Evolutionary conservation across 2,888 invertebrate species (phyloP).

Genomic region (Stenolophus ochropezus): DNA sequence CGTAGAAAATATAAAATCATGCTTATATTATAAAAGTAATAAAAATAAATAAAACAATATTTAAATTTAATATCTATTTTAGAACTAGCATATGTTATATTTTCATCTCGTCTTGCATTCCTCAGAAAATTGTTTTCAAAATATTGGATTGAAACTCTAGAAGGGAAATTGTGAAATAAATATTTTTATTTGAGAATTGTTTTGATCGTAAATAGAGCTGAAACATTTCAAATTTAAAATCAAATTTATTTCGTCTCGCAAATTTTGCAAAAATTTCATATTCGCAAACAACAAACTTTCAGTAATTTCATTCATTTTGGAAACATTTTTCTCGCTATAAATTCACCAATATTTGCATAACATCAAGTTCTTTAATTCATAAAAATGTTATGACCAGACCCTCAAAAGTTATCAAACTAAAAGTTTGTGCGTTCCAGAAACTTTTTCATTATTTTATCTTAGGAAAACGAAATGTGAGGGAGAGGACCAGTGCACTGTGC

Average conservation of each 20-base stretch:
- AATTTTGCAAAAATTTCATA: constrained; percentile 40
- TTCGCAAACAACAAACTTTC: constrained; percentile 43
- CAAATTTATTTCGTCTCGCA: constrained; percentile 30
- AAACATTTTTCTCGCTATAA: constrained; percentile 46
- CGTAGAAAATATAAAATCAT: neutral
- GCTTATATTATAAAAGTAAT: neutral
- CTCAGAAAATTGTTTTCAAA: neutral
- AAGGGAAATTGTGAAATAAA: neutral
- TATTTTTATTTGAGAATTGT: neutral
- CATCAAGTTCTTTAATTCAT: constrained; percentile 50
- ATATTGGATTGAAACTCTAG: neutral
- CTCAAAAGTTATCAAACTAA: constrained; percentile 49
- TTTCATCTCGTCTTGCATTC: neutral
- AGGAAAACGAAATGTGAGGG: constrained; percentile 39
- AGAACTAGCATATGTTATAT: neutral
- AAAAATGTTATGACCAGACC: constrained; percentile 47
- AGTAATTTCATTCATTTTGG: constrained; percentile 46
- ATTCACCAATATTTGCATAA: constrained; percentile 48
- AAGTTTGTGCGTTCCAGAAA: constrained; percentile 41
- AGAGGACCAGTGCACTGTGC: constrained; percentile 26
- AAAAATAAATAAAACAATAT: neutral
- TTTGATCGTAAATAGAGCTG: neutral
- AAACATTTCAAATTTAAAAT: constrained; percentile 7
- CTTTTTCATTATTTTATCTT: constrained; percentile 50
- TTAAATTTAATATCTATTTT: neutral